Evolutionary conservation across 2,888 invertebrate genomes (phyloP), one percentile per base, ranked within the genome.

Genomic region (Agonopterix arenella): DNA sequence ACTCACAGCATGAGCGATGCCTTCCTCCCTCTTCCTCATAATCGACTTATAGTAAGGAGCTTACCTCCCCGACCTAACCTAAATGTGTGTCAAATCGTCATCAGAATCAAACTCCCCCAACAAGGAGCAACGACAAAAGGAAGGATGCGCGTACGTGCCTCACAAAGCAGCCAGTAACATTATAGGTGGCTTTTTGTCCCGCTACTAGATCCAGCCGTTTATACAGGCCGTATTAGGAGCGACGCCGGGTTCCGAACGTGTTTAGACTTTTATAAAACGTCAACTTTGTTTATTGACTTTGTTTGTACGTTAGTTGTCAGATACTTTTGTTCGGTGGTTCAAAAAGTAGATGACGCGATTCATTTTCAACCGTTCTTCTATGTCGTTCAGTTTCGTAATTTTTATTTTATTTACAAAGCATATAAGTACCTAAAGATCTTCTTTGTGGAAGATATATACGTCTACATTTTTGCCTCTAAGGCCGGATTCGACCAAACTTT

Each of bases 121-220:
- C 45, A 45, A 37, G 60, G 54, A 54, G 52, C 63, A 65, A 64
- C 72, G 73, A 83, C 84, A 82, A 85, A 78, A 74, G 82, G 79
- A 79, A 84, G 85, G 83, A 82, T 82, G 70, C 10, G 62, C 59
- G 80, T 78, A 88, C 88, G 88, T 89, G 88, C 71, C 68, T 64
- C 75, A 86, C 85, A 89, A 88, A 77, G 79, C 71, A 59, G 60
- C 59, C 60, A 63, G 68, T 63, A 76, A 79, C 82, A 88, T 88
- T 88, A 88, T 76, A 56, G 67, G 28, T 28, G 28, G 28, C 28
- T 75, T 72, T 73, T 75, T 75, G 69, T 66, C 61, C 59, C n/a
- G 40, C 40, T n/a, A 10, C 40, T n/a, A n/a, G 40, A 10, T 10
- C 40, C 40, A 10, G 44, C 40, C 40, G n/a, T 40, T 11, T 11